Base-by-base conservation (phyloP, 2,888 invertebrate species). In the Nomada hirtipes region DNA sequence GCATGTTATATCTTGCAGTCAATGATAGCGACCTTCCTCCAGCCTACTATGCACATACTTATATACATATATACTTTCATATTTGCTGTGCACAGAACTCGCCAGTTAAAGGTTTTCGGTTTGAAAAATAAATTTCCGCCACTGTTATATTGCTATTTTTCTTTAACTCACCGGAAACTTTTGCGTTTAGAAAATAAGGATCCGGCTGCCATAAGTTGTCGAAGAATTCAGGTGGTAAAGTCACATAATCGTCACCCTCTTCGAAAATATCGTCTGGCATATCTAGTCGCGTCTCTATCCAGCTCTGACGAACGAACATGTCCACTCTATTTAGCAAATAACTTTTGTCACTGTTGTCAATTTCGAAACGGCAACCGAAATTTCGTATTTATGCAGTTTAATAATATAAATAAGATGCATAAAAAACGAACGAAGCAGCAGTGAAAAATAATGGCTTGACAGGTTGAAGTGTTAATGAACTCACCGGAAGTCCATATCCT, bases 201-300 rank as follows among this genome's bases (percentile, higher is more conserved):
- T 98, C 97, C 0, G 97, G 97, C 91, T 97, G 97, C 97, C 97
- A 98, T n/a, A 98, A 95, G 92, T 97, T 97, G 90, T 97, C 97
- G 89, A 97, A 97, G 93, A 97, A 97, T 93, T 97, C 96, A 53
- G 97, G 96, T 15, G 97, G 97, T 55, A 97, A 93, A 0, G 97
- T 97, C 44, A 97, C 96, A 89, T 97, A 97, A 91, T 97, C 97
- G 85, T 97, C 97, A 0, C 96, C 96, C 87, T 96, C 96, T 91
- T 97, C 97, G 88, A 97, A 97, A 83, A 97, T 96, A 89, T 97
- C 96, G 82, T 96, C 96, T 0, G 97, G 96, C 84, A 97, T 95
- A 90, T 96, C 96, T 69, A 97, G 94, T 67, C 97, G 95, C n/a
- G 96, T 95, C 92, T 97, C 97, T 60, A 95, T 95, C 98, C 98